phyloP scores from a whole-genome alignment of 2,113 vertebrate species.

The Malurus melanocephalus region DNA sequence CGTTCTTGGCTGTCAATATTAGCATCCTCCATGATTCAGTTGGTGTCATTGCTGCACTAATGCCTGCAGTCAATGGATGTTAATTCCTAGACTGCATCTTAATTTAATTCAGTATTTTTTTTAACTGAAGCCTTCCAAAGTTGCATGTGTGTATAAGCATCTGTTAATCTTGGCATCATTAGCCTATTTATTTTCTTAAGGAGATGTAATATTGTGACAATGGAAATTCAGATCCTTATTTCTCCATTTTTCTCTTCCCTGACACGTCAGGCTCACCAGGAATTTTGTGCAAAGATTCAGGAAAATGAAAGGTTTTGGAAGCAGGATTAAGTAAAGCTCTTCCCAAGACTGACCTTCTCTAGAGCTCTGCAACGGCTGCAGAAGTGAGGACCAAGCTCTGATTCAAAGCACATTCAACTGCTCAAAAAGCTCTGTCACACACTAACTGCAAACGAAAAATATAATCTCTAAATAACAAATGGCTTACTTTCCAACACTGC shows the following conservation, averaged over 20 bases:
- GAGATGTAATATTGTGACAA: not conserved
- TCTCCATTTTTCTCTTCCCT: not conserved
- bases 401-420: not conserved
- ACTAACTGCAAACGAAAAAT: not conserved
- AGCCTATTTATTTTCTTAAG: not conserved
- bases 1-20: not conserved
- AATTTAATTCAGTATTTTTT: not conserved
- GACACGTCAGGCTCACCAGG: not conserved
- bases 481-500: not conserved
- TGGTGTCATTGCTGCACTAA: not conserved
- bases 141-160: accelerated
- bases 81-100: not conserved
- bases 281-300: not conserved
- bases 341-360: not conserved
- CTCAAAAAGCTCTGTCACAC: not conserved
- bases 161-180: not conserved
- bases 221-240: not conserved
- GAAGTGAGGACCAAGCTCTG: not conserved
- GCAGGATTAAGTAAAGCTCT: not conserved
- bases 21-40: not conserved
- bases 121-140: not conserved
- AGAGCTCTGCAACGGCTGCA: not conserved
- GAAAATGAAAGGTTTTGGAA: not conserved
- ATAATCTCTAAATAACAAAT: not conserved
- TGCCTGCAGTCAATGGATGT: not conserved